Conservation (phyloP, 2,113 vertebrate species). For the Labeo rohita region DNA sequence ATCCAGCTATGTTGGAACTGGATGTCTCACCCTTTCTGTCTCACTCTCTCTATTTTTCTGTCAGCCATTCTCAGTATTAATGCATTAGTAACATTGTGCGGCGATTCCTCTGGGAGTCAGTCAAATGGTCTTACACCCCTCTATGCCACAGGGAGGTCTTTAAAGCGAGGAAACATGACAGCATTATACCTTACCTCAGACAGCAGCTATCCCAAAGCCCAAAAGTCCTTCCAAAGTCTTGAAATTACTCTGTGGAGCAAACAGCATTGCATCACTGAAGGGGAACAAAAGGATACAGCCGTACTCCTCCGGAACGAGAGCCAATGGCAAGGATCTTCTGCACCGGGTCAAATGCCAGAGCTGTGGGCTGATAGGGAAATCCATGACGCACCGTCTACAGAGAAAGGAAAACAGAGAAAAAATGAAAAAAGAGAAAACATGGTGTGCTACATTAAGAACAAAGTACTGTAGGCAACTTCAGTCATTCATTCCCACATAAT, state of each 20-base stretch:
- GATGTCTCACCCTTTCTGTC: background rate
- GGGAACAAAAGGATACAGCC: slow-evolving; percentile 93
- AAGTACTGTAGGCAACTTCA: background rate
- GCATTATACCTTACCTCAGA: slow-evolving; percentile 66
- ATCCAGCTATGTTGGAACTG: background rate
- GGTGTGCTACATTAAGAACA: background rate
- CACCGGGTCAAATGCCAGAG: slow-evolving; percentile 95
- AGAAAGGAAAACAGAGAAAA: slow-evolving; percentile 57
- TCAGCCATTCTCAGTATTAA: slow-evolving; percentile 25
- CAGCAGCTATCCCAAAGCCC: slow-evolving; percentile 14
- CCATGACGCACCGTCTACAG: slow-evolving; percentile 96
- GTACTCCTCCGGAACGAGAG: slow-evolving; percentile 89
- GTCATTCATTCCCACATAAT: slow-evolving; percentile 21
- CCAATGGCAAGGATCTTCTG: slow-evolving; percentile 97
- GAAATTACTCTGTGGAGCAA: slow-evolving; percentile 11
- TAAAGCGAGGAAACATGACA: slow-evolving; percentile 42
- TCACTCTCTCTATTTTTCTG: slow-evolving; percentile 17
- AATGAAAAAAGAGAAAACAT: background rate
- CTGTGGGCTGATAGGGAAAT: slow-evolving; percentile 93
- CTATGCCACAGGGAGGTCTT: slow-evolving; percentile 15
- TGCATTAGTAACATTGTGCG: background rate
- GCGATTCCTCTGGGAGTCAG: background rate
- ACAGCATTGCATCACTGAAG: background rate
- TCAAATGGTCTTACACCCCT: slow-evolving; percentile 2
- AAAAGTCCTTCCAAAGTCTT: background rate